These are phyloP conservation scores for Exaiptasia diaphana DNA, from an alignment of 64 coral and sea anemone species.

Conservation along the genomic window DNA sequence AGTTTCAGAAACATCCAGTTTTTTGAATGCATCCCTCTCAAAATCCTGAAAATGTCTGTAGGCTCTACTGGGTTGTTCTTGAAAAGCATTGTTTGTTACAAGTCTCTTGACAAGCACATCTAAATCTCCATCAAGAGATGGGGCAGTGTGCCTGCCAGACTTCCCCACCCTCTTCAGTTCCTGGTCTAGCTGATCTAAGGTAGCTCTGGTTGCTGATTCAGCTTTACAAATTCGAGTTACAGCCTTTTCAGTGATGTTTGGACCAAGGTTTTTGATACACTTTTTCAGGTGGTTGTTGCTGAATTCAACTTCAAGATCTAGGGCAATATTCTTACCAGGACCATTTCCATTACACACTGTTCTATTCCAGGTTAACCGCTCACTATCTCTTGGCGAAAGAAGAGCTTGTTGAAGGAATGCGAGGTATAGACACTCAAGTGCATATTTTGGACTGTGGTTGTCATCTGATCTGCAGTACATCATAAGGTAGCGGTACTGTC, in stretches of 20 bases:
- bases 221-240: slow-evolving; percentile 50
- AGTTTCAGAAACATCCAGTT: slow-evolving; percentile 23
- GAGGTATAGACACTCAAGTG: slow-evolving; percentile 35
- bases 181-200: not conserved
- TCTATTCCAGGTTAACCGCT: slow-evolving; percentile 45
- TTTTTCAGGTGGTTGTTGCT: slow-evolving; percentile 54
- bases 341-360: slow-evolving; percentile 7
- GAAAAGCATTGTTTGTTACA: not conserved
- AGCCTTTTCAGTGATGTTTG: slow-evolving; percentile 44
- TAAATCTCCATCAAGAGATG: slow-evolving; percentile 36
- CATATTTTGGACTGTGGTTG: no score
- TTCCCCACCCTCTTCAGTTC: not conserved
- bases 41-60: slow-evolving; percentile 7
- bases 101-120: not conserved
- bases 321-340: slow-evolving; percentile 23
- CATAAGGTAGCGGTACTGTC: slow-evolving; percentile 43
- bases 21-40: slow-evolving; percentile 6
- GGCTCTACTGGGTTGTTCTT: not conserved
- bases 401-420: slow-evolving; percentile 2
- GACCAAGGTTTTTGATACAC: slow-evolving; percentile 32
- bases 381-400: slow-evolving; percentile 35
- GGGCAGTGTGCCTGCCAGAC: slow-evolving; percentile 10
- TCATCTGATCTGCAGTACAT: no score
- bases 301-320: slow-evolving; percentile 54
- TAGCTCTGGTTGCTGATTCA: slow-evolving; percentile 19